Evolutionary conservation across 2,797 vertebrate species (phyloP).

Genomic region (Avahi laniger): DNA sequence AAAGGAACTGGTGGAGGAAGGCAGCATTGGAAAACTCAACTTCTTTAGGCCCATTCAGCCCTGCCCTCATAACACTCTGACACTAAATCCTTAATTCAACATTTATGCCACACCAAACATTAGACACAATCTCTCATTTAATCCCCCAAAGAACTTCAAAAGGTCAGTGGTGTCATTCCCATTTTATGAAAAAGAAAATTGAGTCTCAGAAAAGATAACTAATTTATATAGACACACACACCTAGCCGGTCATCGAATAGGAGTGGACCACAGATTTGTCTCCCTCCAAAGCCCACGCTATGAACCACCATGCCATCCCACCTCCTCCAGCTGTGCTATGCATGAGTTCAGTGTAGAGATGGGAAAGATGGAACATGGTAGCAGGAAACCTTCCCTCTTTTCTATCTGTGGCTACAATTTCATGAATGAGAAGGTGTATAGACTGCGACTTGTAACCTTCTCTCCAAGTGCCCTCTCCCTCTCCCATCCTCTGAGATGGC

Average conservation of each 20-base stretch:
- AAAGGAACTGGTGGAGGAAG: not conserved
- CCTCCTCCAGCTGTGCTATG: not conserved
- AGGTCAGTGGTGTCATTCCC: not conserved
- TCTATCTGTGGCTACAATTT: not conserved
- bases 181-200: not conserved
- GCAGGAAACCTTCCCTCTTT: not conserved
- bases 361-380: not conserved
- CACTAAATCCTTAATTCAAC: not conserved
- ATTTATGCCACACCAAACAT: not conserved
- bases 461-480: not conserved
- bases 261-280: not conserved
- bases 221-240: conserved; percentile 23
- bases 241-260: not conserved
- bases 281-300: not conserved
- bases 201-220: not conserved
- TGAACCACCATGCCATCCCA: not conserved
- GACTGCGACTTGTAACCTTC: not conserved
- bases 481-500: not conserved
- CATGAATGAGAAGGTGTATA: not conserved
- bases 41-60: not conserved
- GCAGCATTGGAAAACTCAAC: not conserved
- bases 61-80: not conserved
- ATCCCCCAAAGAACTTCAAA: not conserved
- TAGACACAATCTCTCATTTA: not conserved
- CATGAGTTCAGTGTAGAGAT: not conserved